Percentiles rank a stretch among this genome's conserved stretches.
Evolutionary conservation across 1,140 invertebrate species (phyloP).

Genomic region (Gonioctena quinquepunctata): DNA sequence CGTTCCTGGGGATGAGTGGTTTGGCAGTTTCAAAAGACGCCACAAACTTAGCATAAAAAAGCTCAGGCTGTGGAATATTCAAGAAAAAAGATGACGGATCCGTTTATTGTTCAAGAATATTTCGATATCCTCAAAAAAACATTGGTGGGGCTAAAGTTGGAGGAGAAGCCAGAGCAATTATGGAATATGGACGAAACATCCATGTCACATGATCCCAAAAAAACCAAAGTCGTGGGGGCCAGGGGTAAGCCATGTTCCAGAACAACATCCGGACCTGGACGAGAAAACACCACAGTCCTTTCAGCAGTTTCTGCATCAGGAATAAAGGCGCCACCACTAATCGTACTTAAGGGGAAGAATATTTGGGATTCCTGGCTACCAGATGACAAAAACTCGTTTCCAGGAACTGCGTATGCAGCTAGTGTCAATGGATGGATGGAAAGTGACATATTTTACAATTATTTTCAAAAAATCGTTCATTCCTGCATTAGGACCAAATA

Average conservation of each 20-base stretch:
- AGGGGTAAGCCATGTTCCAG: conserved; percentile 37
- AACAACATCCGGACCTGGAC: conserved; percentile 44
- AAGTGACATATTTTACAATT: conserved; percentile 29
- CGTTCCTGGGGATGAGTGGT: conserved; percentile 45
- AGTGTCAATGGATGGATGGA: conserved; percentile 50
- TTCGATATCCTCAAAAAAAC: conserved; percentile 39
- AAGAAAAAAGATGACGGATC: conserved; percentile 18
- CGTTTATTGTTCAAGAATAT: conserved; percentile 42
- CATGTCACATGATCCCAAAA: conserved; percentile 39
- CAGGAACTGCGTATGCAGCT: conserved; percentile 44
- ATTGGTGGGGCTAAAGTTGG: conserved; percentile 34
- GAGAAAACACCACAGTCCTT: conserved; percentile 51
- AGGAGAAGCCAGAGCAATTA: conserved; percentile 35
- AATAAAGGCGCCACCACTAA: conserved; percentile 49
- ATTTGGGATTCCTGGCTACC: conserved; percentile 33
- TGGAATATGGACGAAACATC: conserved; percentile 50
- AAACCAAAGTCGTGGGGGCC: conserved; percentile 46
- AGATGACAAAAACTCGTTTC: conserved; percentile 25
- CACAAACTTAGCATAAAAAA: not conserved
- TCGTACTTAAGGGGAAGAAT: conserved; percentile 45
- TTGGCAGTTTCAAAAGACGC: conserved; percentile 10
- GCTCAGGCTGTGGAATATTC: too few relatives aligned
- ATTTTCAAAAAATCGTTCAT: conserved; percentile 46
- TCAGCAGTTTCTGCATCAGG: conserved; percentile 44
- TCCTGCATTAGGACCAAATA: conserved; percentile 26